phyloP scores from a whole-genome alignment of 2,797 vertebrate species.

The Hypotaenidia philippensis region DNA sequence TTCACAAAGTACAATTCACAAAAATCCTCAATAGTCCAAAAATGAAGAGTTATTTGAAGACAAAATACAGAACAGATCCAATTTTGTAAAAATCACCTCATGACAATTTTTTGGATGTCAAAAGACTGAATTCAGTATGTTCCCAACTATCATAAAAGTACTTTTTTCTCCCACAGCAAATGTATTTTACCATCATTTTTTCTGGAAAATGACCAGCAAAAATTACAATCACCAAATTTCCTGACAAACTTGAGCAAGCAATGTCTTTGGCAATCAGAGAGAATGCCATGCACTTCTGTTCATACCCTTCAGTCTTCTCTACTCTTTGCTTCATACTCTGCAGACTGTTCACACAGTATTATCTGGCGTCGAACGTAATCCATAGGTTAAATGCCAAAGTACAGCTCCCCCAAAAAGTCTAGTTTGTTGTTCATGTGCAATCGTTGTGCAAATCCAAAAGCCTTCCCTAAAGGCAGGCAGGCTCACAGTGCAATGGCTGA shows the following conservation, averaged over 20 bases:
- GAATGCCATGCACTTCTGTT: background rate
- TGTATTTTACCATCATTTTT: background rate
- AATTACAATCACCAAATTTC: background rate
- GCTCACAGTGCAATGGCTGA: background rate
- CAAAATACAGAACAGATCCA: background rate
- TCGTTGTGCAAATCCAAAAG: background rate
- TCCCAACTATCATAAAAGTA: background rate
- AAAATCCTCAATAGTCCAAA: background rate
- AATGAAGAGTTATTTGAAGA: background rate
- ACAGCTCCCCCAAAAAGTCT: accelerated
- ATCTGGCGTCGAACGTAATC: background rate
- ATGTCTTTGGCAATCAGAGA: accelerated
- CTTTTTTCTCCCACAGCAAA: background rate
- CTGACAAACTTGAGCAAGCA: background rate
- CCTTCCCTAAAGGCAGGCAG: background rate
- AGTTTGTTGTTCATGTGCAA: background rate
- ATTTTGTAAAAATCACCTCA: background rate
- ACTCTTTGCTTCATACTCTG: background rate
- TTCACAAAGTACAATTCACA: background rate
- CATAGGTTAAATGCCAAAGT: background rate
- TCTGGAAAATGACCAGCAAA: background rate
- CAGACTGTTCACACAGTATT: background rate
- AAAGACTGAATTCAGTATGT: background rate
- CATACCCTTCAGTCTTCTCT: background rate
- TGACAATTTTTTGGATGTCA: background rate